A percentile compares a stretch with the other conserved stretches of the same genome.
These are phyloP conservation scores for Oreohelix idahoensis DNA, from an alignment of 1,140 invertebrate species.

Conservation along the genomic window DNA sequence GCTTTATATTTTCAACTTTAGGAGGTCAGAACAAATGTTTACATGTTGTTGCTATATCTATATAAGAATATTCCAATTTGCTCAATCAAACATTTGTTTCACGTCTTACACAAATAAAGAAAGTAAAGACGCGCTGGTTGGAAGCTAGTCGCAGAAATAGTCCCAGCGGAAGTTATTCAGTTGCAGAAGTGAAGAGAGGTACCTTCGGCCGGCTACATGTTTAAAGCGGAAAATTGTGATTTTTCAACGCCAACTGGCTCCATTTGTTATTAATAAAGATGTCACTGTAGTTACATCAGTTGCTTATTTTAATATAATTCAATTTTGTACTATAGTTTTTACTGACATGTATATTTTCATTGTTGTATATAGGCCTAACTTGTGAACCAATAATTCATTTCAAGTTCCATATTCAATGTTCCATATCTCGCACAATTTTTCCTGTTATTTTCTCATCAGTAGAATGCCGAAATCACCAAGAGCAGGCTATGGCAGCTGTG, in stretches of 20 bases:
- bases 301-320: background rate
- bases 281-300: background rate
- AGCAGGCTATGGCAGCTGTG: background rate
- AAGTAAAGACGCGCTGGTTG: too few species aligned
- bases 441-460: background rate
- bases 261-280: background rate
- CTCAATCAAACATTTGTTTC: too few species aligned
- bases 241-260: background rate
- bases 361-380: background rate
- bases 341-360: background rate
- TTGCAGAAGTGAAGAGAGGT: too few species aligned
- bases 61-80: too few species aligned
- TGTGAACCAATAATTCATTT: background rate
- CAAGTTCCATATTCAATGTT: background rate
- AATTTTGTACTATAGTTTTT: background rate
- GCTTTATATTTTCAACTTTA: too few species aligned
- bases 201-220: background rate
- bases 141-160: too few species aligned
- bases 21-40: too few species aligned
- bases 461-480: background rate
- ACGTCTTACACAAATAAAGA: too few species aligned
- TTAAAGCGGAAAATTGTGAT: conserved; percentile 4
- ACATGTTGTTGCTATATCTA: too few species aligned
- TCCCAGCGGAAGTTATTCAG: too few species aligned
- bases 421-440: background rate